Conservation (phyloP, 2,113 vertebrate genomes). For the Bombycilla garrulus region DNA sequence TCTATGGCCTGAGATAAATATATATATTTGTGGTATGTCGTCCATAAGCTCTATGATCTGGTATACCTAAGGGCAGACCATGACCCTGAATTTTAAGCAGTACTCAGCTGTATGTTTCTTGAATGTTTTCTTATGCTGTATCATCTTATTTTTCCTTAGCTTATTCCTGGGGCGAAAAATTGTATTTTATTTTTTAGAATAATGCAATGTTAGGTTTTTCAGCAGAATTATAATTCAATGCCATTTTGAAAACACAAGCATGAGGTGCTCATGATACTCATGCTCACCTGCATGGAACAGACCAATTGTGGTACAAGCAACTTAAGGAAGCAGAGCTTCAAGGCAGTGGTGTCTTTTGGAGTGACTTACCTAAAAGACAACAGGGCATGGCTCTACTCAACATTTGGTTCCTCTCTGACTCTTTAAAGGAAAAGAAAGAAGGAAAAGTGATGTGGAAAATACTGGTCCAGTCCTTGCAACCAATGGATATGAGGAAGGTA, state of each 20-base stretch:
- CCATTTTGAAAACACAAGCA: not conserved
- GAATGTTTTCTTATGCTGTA: not conserved
- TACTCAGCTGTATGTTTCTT: not conserved
- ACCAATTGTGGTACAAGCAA: not conserved
- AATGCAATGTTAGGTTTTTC: not conserved
- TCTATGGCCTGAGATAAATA: not conserved
- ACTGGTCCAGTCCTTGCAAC: not conserved
- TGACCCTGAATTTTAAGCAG: not conserved
- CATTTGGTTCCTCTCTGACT: not conserved
- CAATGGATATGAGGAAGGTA: accelerated
- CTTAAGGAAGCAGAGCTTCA: not conserved
- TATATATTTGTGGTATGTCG: not conserved
- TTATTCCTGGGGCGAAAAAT: not conserved
- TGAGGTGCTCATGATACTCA: not conserved
- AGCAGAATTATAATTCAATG: not conserved
- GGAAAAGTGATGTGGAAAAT: not conserved
- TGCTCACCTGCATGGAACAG: not conserved
- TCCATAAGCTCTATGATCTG: not conserved
- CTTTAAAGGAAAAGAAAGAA: not conserved
- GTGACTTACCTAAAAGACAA: not conserved
- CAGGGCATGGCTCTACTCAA: not conserved
- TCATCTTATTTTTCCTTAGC: not conserved
- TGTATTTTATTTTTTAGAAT: not conserved
- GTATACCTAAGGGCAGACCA: not conserved
- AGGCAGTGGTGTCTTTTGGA: not conserved